Evolutionary conservation across 1,140 invertebrate genomes (phyloP).

Genomic region (Myzus persicae): DNA sequence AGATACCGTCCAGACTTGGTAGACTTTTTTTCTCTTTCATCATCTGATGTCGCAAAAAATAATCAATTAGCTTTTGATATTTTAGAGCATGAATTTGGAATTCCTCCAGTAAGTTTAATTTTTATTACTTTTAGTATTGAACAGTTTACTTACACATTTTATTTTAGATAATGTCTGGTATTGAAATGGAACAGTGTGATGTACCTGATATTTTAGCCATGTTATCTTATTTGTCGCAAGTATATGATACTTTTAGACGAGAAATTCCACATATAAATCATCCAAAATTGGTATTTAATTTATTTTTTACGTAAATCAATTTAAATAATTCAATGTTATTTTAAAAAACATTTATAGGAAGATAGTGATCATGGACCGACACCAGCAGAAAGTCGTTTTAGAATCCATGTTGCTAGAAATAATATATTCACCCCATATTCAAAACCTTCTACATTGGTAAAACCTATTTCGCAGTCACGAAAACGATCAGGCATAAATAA

Average conservation of each 20-base stretch:
- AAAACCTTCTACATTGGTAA: slow-evolving; percentile 21
- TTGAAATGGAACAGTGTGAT: slow-evolving; percentile 77
- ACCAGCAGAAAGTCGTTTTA: slow-evolving; percentile 48
- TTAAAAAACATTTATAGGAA: slow-evolving; percentile 21
- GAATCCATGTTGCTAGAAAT: slow-evolving; percentile 9
- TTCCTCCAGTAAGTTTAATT: slow-evolving; percentile 71
- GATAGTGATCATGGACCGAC: slow-evolving; percentile 45
- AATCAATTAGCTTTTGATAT: slow-evolving; percentile 85
- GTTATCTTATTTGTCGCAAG: slow-evolving; percentile 85
- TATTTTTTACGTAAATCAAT: neutral
- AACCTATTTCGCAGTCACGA: slow-evolving; percentile 23
- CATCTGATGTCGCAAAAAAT: slow-evolving; percentile 73
- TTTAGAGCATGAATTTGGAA: slow-evolving; percentile 78
- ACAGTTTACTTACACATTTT: slow-evolving; percentile 41
- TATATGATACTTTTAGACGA: slow-evolving; percentile 83
- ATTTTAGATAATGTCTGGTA: slow-evolving; percentile 76
- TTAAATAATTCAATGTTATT: slow-evolving; percentile 2
- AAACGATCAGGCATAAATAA: slow-evolving; percentile 48
- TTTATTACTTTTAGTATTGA: neutral
- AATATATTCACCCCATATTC: slow-evolving; percentile 38
- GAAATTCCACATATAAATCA: slow-evolving; percentile 84
- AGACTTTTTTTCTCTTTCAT: slow-evolving; percentile 74
- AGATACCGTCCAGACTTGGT: slow-evolving; percentile 89
- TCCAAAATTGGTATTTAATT: slow-evolving; percentile 71
- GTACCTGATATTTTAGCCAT: slow-evolving; percentile 79